Conservation (phyloP, 2,888 invertebrate species). For the Tenthredo mesomela region DNA sequence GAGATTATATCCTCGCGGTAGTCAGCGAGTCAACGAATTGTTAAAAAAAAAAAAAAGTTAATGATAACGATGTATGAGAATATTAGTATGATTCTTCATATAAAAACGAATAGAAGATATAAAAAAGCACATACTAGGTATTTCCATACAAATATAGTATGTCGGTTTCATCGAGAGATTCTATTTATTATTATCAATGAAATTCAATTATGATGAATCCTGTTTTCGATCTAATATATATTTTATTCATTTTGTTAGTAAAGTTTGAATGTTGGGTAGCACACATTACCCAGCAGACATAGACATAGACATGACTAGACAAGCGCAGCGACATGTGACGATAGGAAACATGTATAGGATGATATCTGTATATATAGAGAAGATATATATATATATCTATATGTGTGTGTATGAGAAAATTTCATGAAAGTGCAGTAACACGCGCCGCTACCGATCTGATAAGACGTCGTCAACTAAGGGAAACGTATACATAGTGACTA, state of each 20-base stretch:
- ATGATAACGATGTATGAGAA: neutral
- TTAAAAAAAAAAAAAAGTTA: neutral
- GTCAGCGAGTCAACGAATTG: neutral
- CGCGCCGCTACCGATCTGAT: constrained; percentile 40
- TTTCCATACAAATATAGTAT: no score
- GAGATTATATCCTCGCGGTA: neutral
- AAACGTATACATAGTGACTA: neutral
- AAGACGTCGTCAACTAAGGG: constrained; percentile 17
- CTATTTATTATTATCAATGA: neutral
- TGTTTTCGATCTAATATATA: neutral
- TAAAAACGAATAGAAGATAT: neutral
- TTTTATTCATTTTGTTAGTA: neutral
- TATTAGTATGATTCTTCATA: neutral
- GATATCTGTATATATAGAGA: no score
- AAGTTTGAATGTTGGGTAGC: neutral
- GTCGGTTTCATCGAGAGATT: neutral
- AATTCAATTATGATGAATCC: neutral
- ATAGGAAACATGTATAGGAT: no score
- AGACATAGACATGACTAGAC: neutral
- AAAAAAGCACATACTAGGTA: no score
- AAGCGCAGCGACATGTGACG: neutral
- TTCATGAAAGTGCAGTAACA: constrained; percentile 30
- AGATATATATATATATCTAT: no score
- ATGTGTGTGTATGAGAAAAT: neutral
- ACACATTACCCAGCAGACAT: no score